phyloP scores from a whole-genome alignment of 2,113 vertebrate species.

The Trogon surrucura region DNA sequence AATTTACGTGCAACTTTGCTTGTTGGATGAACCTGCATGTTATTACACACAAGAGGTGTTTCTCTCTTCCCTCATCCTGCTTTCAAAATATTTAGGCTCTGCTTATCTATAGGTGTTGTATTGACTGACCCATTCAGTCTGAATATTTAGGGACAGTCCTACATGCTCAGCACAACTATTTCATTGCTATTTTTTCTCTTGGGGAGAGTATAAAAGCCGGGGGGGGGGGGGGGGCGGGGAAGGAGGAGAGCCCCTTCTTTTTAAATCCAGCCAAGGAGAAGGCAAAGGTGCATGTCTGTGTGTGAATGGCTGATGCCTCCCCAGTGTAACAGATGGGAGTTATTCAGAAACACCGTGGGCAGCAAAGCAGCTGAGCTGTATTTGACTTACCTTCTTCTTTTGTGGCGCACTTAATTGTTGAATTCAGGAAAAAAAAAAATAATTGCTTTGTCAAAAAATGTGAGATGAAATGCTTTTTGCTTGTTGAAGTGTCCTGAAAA shows the following conservation, averaged over 20 bases:
- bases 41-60: neutral
- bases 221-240: too few species aligned
- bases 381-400: neutral
- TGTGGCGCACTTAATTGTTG: neutral
- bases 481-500: neutral
- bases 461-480: neutral
- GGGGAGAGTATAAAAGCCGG: rapidly evolving
- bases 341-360: neutral
- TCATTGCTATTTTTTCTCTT: neutral
- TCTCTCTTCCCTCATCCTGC: neutral
- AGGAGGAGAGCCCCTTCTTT: neutral
- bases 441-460: neutral
- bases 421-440: neutral
- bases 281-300: neutral
- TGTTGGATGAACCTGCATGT: neutral
- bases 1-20: neutral
- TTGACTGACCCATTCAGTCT: neutral
- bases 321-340: neutral
- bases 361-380: neutral
- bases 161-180: neutral
- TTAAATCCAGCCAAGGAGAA: neutral
- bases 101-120: neutral
- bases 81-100: neutral
- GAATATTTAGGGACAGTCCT: neutral
- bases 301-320: neutral